Evolutionary conservation across 37 sponge, comb jelly and placozoan species (phyloP).

Genomic region (Ephydatia muelleri): DNA sequence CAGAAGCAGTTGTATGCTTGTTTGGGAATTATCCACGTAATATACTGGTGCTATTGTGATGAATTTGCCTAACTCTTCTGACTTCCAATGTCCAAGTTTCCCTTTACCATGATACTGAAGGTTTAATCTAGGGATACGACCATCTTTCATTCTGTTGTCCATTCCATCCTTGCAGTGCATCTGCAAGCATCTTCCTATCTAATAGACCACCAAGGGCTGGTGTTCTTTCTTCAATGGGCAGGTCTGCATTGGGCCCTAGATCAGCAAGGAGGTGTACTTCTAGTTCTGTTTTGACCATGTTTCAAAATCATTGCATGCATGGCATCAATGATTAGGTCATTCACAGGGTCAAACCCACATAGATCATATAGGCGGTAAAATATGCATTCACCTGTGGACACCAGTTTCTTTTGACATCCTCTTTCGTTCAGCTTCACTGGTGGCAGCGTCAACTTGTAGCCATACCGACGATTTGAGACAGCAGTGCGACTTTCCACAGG

Average conservation of each 20-base stretch:
- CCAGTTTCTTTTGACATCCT: neutral
- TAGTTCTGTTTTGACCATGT: conserved; percentile 11
- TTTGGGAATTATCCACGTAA: conserved; percentile 3
- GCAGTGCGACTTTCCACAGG: neutral
- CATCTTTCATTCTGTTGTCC: too few relatives aligned
- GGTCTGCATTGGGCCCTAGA: neutral
- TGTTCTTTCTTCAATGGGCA: neutral
- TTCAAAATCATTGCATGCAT: conserved; percentile 21
- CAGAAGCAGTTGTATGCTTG: conserved; percentile 7
- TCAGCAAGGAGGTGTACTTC: conserved; percentile 17
- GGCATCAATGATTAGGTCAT: conserved; percentile 9
- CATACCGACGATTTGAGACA: neutral
- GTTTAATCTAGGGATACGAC: too few relatives aligned
- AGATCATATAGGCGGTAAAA: conserved; percentile 12
- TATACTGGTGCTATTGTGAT: neutral
- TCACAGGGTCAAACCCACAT: conserved; percentile 24
- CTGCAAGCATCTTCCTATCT: too few relatives aligned
- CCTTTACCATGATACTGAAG: too few relatives aligned
- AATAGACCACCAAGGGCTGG: neutral
- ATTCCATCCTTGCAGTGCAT: too few relatives aligned
- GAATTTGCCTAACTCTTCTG: conserved; percentile 25
- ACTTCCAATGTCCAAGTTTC: conserved; percentile 21
- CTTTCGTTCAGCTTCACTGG: neutral
- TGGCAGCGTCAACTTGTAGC: neutral
- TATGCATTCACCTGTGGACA: conserved; percentile 18